Evolutionary conservation across 2,113 vertebrate genomes (phyloP).

Genomic region (Neotragus pygmaeus): DNA sequence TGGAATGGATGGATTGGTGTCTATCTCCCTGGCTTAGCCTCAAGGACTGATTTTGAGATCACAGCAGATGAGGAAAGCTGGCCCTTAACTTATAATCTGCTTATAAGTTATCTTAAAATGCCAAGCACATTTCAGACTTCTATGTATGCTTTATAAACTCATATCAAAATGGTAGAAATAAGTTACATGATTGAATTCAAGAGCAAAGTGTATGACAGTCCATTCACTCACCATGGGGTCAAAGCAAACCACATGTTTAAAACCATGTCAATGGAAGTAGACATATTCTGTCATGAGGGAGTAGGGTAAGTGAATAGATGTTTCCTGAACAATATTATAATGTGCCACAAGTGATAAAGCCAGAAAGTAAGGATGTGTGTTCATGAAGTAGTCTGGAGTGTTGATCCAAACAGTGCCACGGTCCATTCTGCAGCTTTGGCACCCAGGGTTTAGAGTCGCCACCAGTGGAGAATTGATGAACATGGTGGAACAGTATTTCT

Average conservation of each 20-base stretch:
- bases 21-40: neutral
- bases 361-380: neutral
- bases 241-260: neutral
- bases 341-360: neutral
- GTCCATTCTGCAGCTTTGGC: fast-evolving
- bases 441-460: neutral
- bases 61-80: neutral
- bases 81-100: neutral
- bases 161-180: neutral
- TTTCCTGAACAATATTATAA: neutral
- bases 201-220: neutral
- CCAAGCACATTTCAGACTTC: neutral
- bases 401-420: neutral
- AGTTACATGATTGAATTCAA: neutral
- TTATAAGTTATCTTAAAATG: neutral
- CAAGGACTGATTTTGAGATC: neutral
- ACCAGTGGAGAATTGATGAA: neutral
- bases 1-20: neutral
- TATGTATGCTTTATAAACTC: neutral
- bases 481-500: neutral
- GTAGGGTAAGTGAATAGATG: neutral
- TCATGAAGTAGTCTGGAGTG: neutral
- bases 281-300: neutral
- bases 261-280: neutral
- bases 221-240: neutral